Evolutionary conservation across 2,888 invertebrate species (phyloP).

Genomic region (Melanotus villosus): DNA sequence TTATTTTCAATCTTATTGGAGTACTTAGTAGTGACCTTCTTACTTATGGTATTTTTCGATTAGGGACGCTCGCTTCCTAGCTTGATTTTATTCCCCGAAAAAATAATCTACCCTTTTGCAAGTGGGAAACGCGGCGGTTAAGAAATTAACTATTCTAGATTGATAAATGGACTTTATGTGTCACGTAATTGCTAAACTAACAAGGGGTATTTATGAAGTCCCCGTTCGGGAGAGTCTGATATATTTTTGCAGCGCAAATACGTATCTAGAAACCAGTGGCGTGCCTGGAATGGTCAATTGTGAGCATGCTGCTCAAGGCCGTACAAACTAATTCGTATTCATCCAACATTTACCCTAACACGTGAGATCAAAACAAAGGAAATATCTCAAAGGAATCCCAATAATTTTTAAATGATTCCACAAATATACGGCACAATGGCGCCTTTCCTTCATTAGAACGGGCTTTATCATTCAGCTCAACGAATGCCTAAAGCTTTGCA

Average conservation of each 20-base stretch:
- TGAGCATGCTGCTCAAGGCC: constrained; percentile 2
- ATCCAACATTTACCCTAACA: background rate
- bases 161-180: background rate
- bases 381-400: background rate
- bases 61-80: background rate
- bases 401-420: constrained; percentile 7
- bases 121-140: too few species aligned
- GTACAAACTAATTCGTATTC: background rate
- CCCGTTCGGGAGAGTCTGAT: background rate
- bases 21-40: constrained; percentile 8
- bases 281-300: background rate
- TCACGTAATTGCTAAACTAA: background rate
- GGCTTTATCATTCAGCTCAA: too few species aligned
- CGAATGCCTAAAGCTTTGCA: too few species aligned
- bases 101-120: background rate
- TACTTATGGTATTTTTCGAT: constrained; percentile 9
- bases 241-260: background rate
- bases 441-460: background rate
- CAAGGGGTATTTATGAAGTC: constrained; percentile 3
- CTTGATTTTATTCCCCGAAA: background rate
- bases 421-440: background rate
- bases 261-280: background rate
- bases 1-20: constrained; percentile 33
- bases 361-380: constrained; percentile 12
- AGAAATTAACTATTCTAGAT: background rate